Evolutionary conservation across 2,797 vertebrate species (phyloP).

Genomic region (Sus cebifrons): DNA sequence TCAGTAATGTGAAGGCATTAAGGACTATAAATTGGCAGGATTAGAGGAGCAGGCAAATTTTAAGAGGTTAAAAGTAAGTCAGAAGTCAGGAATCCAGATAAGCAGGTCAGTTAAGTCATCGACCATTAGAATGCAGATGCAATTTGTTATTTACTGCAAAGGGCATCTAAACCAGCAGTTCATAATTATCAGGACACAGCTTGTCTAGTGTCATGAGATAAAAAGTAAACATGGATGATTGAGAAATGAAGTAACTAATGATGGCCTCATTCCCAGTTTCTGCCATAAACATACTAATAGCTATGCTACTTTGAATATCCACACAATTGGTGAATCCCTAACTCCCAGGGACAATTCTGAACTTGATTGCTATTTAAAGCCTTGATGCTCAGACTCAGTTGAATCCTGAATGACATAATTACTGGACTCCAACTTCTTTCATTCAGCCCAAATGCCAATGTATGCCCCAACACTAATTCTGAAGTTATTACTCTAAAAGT

Average conservation of each 20-base stretch:
- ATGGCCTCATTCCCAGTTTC: conserved; percentile 44
- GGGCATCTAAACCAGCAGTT: conserved; percentile 37
- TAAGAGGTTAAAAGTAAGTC: conserved; percentile 66
- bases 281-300: neutral
- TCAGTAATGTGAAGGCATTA: conserved; percentile 58
- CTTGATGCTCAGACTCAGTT: conserved; percentile 22
- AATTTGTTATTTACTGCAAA: conserved; percentile 76
- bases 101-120: conserved; percentile 56
- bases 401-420: conserved; percentile 47
- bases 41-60: conserved; percentile 46
- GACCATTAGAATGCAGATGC: conserved; percentile 29
- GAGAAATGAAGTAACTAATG: conserved; percentile 70
- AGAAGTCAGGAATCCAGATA: conserved; percentile 70
- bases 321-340: conserved; percentile 21
- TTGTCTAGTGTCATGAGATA: neutral
- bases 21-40: conserved; percentile 54
- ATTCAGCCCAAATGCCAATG: neutral
- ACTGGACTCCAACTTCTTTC: conserved; percentile 21
- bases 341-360: conserved; percentile 43
- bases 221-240: conserved; percentile 29
- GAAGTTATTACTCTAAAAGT: conserved; percentile 34
- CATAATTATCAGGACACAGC: neutral
- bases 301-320: conserved; percentile 20
- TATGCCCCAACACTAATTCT: conserved; percentile 23
- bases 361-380: conserved; percentile 55